Evolutionary conservation across 2,888 invertebrate genomes (phyloP).

Genomic region (Lathronympha strigana): DNA sequence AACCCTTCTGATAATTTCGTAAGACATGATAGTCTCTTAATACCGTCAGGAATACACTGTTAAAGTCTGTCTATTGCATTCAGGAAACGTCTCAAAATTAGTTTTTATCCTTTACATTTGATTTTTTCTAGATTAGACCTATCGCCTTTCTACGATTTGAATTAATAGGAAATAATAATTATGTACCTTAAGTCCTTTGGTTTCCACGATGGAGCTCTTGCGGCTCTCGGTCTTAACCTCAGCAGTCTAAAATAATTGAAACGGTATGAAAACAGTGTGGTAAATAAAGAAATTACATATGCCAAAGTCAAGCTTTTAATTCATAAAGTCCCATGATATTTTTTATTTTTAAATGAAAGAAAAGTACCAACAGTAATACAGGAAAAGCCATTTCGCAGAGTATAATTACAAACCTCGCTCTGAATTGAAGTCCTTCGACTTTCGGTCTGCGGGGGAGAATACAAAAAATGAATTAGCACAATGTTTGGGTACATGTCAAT

Average conservation of each 20-base stretch:
- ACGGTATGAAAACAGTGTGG: no score
- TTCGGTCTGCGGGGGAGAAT: constrained; percentile 64
- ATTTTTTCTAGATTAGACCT: no score
- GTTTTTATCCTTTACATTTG: no score
- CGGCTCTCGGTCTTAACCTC: constrained; percentile 71
- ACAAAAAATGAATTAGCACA: constrained; percentile 54
- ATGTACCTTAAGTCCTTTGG: constrained; percentile 72
- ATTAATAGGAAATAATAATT: not conserved
- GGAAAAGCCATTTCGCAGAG: constrained; percentile 11
- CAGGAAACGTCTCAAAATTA: no score
- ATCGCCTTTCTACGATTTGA: not conserved
- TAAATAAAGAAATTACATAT: no score
- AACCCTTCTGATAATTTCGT: no score
- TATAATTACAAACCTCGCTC: constrained; percentile 63
- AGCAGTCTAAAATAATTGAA: constrained; percentile 56
- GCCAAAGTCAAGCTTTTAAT: not conserved
- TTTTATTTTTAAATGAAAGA: not conserved
- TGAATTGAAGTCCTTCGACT: constrained; percentile 74
- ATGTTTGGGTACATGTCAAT: constrained; percentile 12
- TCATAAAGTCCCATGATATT: no score
- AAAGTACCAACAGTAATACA: no score
- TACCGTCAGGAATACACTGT: no score
- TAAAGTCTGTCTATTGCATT: no score
- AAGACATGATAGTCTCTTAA: no score
- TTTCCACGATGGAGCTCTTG: constrained; percentile 73